phyloP scores from a whole-genome alignment of 2,797 vertebrate genomes.

The Hapalemur alaotrensis region DNA sequence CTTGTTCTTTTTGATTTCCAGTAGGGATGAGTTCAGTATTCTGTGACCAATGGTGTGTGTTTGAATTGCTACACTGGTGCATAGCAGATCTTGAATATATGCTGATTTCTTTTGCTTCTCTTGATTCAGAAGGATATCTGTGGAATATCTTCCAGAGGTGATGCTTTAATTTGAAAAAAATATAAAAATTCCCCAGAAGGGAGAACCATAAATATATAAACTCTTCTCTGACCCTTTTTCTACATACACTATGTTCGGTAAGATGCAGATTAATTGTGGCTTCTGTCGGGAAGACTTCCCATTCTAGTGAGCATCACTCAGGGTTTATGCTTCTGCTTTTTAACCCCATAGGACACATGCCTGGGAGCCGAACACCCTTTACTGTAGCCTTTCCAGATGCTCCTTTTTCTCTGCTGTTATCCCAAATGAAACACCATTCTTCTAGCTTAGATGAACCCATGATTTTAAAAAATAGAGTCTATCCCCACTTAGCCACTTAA shows the following conservation, averaged over 20 bases:
- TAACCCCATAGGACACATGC: not conserved
- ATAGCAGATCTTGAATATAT: not conserved
- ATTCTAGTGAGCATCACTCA: not conserved
- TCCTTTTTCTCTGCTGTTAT: not conserved
- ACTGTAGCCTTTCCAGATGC: not conserved
- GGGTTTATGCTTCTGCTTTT: not conserved
- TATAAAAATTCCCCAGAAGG: not conserved
- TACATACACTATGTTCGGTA: not conserved
- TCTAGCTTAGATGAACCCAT: not conserved
- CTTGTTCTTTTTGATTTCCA: not conserved
- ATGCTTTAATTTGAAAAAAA: not conserved
- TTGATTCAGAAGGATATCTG: not conserved
- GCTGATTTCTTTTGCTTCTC: not conserved
- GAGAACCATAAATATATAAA: not conserved
- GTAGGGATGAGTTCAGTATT: not conserved
- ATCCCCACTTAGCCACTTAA: not conserved
- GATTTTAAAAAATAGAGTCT: not conserved
- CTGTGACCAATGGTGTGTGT: not conserved
- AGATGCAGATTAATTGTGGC: not conserved
- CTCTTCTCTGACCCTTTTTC: not conserved
- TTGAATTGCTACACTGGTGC: not conserved
- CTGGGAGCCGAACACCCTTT: not conserved
- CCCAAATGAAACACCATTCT: not conserved
- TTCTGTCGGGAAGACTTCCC: not conserved
- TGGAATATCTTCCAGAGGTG: not conserved